Evolutionary conservation across 2,797 vertebrate species (phyloP).

Genomic region (Paedocypris micromegethes): DNA sequence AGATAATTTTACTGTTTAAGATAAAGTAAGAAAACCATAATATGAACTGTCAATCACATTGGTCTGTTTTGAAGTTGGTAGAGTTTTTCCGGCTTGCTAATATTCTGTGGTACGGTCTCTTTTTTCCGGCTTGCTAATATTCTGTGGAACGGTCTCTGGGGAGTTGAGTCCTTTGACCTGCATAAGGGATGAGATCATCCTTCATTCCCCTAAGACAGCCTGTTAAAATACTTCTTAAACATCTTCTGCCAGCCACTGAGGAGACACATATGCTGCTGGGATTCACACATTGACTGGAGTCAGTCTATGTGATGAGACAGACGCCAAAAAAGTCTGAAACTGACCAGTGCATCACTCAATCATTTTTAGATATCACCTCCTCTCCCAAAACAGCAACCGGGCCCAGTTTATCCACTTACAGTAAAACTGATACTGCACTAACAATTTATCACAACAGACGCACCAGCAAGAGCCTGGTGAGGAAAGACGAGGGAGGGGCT

Average conservation of each 20-base stretch:
- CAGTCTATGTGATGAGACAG: slow-evolving; percentile 5
- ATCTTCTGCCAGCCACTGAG: slow-evolving; percentile 9
- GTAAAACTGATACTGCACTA: too few species aligned
- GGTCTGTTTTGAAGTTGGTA: background rate
- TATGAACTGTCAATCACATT: background rate
- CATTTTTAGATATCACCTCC: too few species aligned
- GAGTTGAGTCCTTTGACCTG: slow-evolving; percentile 10
- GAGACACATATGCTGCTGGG: slow-evolving; percentile 23
- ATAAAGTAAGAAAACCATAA: background rate
- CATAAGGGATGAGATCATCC: slow-evolving; percentile 18
- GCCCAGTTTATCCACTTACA: too few species aligned
- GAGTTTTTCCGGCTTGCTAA: slow-evolving; percentile 1
- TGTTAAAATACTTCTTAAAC: slow-evolving; percentile 8
- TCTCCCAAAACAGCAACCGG: too few species aligned
- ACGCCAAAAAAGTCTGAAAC: background rate
- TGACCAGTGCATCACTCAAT: too few species aligned
- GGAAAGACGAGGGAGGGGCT: too few species aligned
- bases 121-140: too few species aligned
- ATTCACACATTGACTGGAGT: slow-evolving; percentile 4
- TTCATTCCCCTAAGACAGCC: slow-evolving; percentile 8
- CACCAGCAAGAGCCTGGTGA: too few species aligned
- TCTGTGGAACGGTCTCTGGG: background rate
- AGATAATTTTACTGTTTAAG: background rate
- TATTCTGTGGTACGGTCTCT: background rate
- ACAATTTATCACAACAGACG: too few species aligned